Base-by-base conservation (phyloP, 1,140 invertebrate genomes). In the Drosophila novamexicana region DNA sequence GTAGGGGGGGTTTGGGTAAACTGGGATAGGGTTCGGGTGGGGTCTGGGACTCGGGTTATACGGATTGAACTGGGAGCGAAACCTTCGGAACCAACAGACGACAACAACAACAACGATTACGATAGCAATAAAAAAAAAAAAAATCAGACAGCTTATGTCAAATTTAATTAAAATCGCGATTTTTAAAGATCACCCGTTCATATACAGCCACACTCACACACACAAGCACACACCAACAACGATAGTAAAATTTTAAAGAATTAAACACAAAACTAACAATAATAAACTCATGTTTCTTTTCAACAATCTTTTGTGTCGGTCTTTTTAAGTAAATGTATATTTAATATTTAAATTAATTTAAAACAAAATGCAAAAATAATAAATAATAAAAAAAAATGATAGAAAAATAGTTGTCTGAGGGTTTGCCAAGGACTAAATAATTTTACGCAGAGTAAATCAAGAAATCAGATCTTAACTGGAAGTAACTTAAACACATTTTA, bases 261-360 rank as follows among this genome's bases (percentile, higher is more conserved):
- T 44, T 22, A 68, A 32, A 44, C 39, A 37, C 5, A 70, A 45
- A 34, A 29, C 3, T 29, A 52, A 58, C 32, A 53, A 54, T 18
- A 16, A 37, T n/a, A 53, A 53, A 54, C 44, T 50, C 9, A 44
- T 39, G 42, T 56, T 65, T 12, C 44, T 71, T 66, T 72, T 66
- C 61, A 71, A 61, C 42, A 67, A 67, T 54, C 44, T 66, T 77
- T 62, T 69, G 75, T 75, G 73, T 73, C 77, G 66, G 78, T 71
- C 79, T 79, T 79, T 66, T 79, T 86, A 86, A 85, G 59, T 86
- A 76, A 81, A 69, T 85, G 82, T 85, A 85, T 81, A 85, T 86
- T 81, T 79, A 85, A 85, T 86, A 75, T 81, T 72, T 86, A 78
- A 86, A 81, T 86, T 81, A 85, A 81, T 75, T 77, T 68, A 52